Evolutionary conservation across 2,797 vertebrate genomes (phyloP), one percentile per base, ranked within the genome.

Genomic region (Hyperoplus immaculatus): DNA sequence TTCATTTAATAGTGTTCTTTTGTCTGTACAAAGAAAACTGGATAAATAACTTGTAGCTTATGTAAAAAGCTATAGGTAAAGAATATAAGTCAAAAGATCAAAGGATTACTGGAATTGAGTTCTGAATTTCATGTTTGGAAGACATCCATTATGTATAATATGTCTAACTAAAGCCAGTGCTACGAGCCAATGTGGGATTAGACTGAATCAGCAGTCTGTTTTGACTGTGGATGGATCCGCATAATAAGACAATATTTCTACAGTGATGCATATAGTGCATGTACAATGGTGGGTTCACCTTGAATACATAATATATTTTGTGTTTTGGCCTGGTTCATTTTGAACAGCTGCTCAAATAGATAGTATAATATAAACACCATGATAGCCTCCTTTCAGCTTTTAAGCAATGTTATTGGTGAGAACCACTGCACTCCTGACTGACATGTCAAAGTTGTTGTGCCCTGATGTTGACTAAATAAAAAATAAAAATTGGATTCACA

Each of bases 161-260:
- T 60, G 61, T 68, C 8, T 57, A 43, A 49, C 69, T 58, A 65
- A 74, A 9, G 9, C 60, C 21, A 63, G 56, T 11, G 0, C 39
- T 59, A 66, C 36, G 5, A 45, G 47, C 14, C 18, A 70, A 71
- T 5, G 18, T 1, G 15, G 75, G 70, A 84, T 78, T 78, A 78
- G n/a, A 59, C 14, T 38, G 46, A 69, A 54, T 74, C 73, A 46
- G 70, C 50, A 71, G 66, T 51, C 45, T 47, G 43, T 36, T 63
- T 45, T 45, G 21, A 58, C 10, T 42, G n/a, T 67, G 15, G n/a
- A 42, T 65, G 72, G 80, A 72, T 72, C 70, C 57, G 15, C 53
- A 3, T 66, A 65, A 68, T 53, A 29, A 16, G 2, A 50, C 6
- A 45, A 18, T 46, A 62, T 29, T 51, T 64, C 61, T 18, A 49